Base-by-base conservation (phyloP, 2,797 vertebrate species). In the Remorina albescens region DNA sequence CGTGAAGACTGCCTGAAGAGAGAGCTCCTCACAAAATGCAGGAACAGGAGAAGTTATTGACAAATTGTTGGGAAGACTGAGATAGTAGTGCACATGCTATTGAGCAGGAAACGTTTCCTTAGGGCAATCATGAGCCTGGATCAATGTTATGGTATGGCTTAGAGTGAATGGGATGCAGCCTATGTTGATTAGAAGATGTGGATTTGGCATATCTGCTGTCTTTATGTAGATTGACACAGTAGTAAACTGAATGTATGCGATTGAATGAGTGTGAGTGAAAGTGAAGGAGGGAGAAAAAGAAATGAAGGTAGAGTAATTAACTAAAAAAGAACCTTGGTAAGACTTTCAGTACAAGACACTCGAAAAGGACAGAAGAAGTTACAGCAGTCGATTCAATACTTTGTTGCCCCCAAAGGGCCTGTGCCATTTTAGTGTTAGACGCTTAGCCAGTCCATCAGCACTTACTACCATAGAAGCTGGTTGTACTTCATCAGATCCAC, bases 31-130 rank as follows among this genome's bases (percentile, higher is more conserved):
- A 74, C 86, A 83, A 76, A 83, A 75, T 78, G 75, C 67, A 61
- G 67, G 44, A 84, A 81, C 76, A 71, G 64, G 49, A 79, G 58
- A 68, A 78, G 65, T 86, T n/a, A 86, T 86, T 77, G 89, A 87
- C 61, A 39, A 84, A 80, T 81, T 86, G 87, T 84, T 86, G 49
- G 69, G 58, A 62, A 68, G 75, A 77, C 73, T 81, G 54, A 26
- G 63, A 78, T 80, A 76, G 78, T 77, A 80, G 75, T 77, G 76
- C 71, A 83, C 68, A 72, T 65, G 71, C 71, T 84, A 80, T 84
- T 80, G 78, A 89, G 67, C 71, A 71, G 59, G 39, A 71, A 64
- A 83, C 58, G 76, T 69, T 80, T 85, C 71, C 80, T 82, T 30
- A 13, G 69, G 76, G 72, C 42, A 77, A 58, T 71, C 72, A 70